phyloP scores from a whole-genome alignment of 2,888 invertebrate species.

The Eledona agricola region DNA sequence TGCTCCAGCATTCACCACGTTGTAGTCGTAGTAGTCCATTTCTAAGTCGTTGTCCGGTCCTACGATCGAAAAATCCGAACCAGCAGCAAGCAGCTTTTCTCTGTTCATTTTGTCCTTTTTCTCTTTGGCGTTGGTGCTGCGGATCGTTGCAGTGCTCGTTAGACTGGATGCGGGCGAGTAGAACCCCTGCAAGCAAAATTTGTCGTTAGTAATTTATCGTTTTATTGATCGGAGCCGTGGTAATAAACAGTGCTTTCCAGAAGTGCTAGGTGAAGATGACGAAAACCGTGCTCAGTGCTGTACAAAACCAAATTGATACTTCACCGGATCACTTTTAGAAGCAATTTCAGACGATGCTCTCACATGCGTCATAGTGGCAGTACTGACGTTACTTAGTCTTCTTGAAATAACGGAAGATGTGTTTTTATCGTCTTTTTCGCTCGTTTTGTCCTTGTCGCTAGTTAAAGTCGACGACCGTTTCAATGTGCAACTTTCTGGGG shows the following conservation, averaged over 20 bases:
- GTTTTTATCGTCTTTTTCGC: constrained; percentile 50
- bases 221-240: constrained; percentile 2
- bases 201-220: constrained; percentile 1
- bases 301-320: too few species aligned
- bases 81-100: constrained; percentile 67
- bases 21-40: constrained; percentile 89
- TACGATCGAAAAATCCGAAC: constrained; percentile 80
- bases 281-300: constrained; percentile 17
- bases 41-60: constrained; percentile 81
- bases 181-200: constrained; percentile 67
- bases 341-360: constrained; percentile 58
- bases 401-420: constrained; percentile 46
- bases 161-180: constrained; percentile 77
- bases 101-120: constrained; percentile 82
- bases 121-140: constrained; percentile 74
- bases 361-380: constrained; percentile 72
- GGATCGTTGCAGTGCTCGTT: constrained; percentile 72
- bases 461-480: constrained; percentile 63
- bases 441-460: constrained; percentile 56
- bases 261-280: constrained; percentile 54
- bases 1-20: constrained; percentile 83
- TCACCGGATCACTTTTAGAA: constrained; percentile 63
- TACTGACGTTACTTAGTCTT: constrained; percentile 65
- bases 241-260: constrained; percentile 47
- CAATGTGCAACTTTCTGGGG: constrained; percentile 56